These are phyloP conservation scores for Oriolus oriolus DNA, from an alignment of 2,113 vertebrate species.

Conservation along the genomic window DNA sequence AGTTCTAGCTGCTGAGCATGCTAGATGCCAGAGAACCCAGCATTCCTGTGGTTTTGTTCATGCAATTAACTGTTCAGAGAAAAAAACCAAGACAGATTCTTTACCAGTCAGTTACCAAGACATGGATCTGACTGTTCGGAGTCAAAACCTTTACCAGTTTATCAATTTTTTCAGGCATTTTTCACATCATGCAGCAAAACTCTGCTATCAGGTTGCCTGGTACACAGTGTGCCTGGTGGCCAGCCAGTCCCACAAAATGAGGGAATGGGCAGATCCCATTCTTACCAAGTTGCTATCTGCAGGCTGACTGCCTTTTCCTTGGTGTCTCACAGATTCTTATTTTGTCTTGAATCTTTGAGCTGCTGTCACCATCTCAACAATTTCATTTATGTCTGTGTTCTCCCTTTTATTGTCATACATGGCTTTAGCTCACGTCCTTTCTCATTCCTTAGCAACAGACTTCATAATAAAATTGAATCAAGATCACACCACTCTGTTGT, in stretches of 20 bases:
- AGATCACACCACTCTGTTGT: neutral
- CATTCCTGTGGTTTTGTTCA: neutral
- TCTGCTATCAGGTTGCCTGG: neutral
- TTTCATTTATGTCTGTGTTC: neutral
- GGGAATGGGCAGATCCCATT: neutral
- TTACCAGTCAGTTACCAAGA: neutral
- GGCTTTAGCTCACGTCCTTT: neutral
- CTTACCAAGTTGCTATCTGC: neutral
- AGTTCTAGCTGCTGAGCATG: rapidly evolving
- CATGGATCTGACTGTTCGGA: neutral
- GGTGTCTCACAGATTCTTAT: neutral
- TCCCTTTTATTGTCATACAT: neutral
- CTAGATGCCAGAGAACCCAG: neutral
- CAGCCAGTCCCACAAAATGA: neutral
- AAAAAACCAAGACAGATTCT: neutral
- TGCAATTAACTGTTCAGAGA: neutral
- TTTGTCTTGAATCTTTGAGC: neutral
- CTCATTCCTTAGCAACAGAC: neutral
- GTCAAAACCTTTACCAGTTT: neutral
- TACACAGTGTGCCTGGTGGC: too few species aligned
- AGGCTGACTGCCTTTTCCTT: neutral
- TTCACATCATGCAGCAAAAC: neutral
- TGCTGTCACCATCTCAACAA: neutral
- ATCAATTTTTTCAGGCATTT: neutral
- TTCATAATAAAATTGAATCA: neutral